A percentile compares a stretch with the other conserved stretches of the same genome.
phyloP scores from a whole-genome alignment of 2,888 invertebrate species.

The Periphyllus acericola region DNA sequence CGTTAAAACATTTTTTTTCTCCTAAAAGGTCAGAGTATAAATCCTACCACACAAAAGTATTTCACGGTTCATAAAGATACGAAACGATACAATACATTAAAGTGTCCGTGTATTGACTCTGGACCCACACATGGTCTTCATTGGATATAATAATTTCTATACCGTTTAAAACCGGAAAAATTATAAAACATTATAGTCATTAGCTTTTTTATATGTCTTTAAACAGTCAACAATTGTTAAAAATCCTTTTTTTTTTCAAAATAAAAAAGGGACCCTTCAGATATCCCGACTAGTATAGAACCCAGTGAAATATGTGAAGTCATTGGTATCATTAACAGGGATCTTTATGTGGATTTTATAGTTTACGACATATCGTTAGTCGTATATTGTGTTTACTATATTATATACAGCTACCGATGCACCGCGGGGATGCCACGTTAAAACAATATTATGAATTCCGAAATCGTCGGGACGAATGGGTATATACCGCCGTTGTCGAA shows the following conservation, averaged over 20 bases:
- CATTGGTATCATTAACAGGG: slow-evolving; percentile 56
- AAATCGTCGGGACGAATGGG: slow-evolving; percentile 6
- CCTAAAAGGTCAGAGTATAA: slow-evolving; percentile 19
- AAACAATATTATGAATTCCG: slow-evolving; percentile 56
- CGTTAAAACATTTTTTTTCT: background rate
- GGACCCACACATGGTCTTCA: too few relatives aligned
- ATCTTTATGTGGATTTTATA: slow-evolving; percentile 56
- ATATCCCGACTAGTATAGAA: too few relatives aligned
- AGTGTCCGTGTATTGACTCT: too few relatives aligned
- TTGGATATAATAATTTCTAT: background rate
- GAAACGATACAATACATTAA: background rate
- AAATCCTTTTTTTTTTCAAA: slow-evolving; percentile 17
- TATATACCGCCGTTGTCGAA: background rate
- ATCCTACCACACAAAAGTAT: background rate
- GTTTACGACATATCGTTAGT: slow-evolving; percentile 52
- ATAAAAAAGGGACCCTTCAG: slow-evolving; percentile 9
- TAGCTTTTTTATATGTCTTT: background rate
- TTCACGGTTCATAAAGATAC: slow-evolving; percentile 30
- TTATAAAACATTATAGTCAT: background rate
- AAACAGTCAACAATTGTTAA: background rate
- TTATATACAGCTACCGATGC: background rate
- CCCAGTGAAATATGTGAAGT: slow-evolving; percentile 44
- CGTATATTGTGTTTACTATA: slow-evolving; percentile 15
- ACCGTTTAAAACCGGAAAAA: background rate
- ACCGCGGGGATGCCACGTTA: slow-evolving; percentile 22